phyloP scores from a whole-genome alignment of 2,797 vertebrate genomes.

The Halcyon smyrnensis region DNA sequence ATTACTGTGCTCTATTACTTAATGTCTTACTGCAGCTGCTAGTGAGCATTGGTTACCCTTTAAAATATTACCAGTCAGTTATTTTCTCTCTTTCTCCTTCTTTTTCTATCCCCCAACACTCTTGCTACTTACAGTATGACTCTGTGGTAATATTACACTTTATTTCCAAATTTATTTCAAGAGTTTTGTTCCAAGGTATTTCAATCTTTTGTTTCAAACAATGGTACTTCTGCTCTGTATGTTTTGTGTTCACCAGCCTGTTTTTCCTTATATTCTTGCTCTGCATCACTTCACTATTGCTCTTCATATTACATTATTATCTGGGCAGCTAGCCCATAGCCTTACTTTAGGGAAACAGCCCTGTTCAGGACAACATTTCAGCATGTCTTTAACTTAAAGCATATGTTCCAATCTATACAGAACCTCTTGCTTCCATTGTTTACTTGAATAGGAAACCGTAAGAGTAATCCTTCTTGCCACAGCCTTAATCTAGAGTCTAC shows the following conservation, averaged over 20 bases:
- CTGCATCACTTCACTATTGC: not conserved
- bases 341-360: slow-evolving; percentile 25
- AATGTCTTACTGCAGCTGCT: slow-evolving; percentile 82
- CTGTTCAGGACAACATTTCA: not conserved
- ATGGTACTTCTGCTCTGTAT: not conserved
- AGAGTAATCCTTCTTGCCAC: not conserved
- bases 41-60: slow-evolving; percentile 81
- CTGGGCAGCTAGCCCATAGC: slow-evolving; percentile 4
- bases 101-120: not conserved
- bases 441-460: not conserved
- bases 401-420: not conserved
- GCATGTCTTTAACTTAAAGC: slow-evolving; percentile 4
- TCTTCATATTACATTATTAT: not conserved
- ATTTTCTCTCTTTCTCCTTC: slow-evolving; percentile 14
- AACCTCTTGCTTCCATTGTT: not conserved
- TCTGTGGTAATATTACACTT: slow-evolving; percentile 65
- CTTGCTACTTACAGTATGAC: slow-evolving; percentile 47
- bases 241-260: not conserved
- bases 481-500: not conserved
- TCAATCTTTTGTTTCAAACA: slow-evolving; percentile 51
- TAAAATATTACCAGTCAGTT: slow-evolving; percentile 76
- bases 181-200: slow-evolving; percentile 31
- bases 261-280: not conserved
- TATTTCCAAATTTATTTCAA: slow-evolving; percentile 70
- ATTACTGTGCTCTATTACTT: slow-evolving; percentile 83